Evolutionary conservation across 2,113 vertebrate species (phyloP), one percentile per base, ranked within the genome.

Genomic region (Piaya cayana): DNA sequence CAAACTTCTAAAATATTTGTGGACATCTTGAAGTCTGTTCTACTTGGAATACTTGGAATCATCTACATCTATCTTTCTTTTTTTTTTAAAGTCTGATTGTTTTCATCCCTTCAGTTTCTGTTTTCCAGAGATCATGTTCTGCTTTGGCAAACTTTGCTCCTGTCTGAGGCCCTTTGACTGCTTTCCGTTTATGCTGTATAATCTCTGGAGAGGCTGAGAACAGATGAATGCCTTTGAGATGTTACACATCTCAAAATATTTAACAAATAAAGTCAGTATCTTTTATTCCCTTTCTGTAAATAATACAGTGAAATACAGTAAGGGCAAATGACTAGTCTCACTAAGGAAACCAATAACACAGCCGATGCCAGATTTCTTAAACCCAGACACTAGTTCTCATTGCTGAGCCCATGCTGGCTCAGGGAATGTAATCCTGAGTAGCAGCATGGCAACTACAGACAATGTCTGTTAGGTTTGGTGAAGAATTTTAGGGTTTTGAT

Each of bases 131-230:
- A 43, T 8, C 12, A 30, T 0, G 1, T 32, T 92, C 29, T 80
- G 13, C 42, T 86, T 92, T 93, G 94, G 79, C 90, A 94, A 83
- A 59, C 14, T 21, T 92, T 92, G 43, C 58, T 72, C 58, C 39
- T 76, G 34, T 82, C 69, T 82, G 81, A 64, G 52, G 43, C 55
- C 76, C 29, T 93, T 81, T 81, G 63, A 77, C 78, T 70, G 32
- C 8, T 6, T 88, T 90, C 64, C 60, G 47, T 75, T 93, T 86
- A 52, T 67, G 65, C 60, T 92, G 47, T 14, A 86, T n/a, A 83
- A 78, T 81, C 76, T 77, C 82, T 90, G 86, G 59, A 86, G 76
- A 88, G 55, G 37, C 55, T 27, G 47, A 86, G 47, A 56, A 52
- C 22, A 71, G 56, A 86, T 39, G 30, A 96, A 89, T 39, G 68